Evolutionary conservation across 2,888 invertebrate species (phyloP).

Genomic region (Dicroscelio sp.): DNA sequence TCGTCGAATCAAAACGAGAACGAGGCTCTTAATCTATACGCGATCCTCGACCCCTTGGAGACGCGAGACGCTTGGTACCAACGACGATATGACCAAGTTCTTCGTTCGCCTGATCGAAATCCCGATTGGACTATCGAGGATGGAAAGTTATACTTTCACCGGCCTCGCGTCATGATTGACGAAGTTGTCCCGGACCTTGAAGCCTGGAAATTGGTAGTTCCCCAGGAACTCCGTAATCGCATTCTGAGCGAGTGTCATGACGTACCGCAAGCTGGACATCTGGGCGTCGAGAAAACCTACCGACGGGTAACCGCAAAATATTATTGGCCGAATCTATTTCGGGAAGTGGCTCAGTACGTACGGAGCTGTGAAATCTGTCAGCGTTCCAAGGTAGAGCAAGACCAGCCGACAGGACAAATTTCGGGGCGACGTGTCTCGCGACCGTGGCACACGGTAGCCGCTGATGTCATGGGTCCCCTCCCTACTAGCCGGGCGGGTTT

Average conservation of each 20-base stretch:
- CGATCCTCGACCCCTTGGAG: too few species aligned
- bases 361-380: conserved; percentile 20
- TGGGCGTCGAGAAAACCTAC: conserved; percentile 15
- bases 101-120: neutral
- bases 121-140: conserved; percentile 58
- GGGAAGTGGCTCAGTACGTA: neutral
- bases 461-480: conserved; percentile 78
- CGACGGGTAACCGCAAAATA: neutral
- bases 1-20: too few species aligned
- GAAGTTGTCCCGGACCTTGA: neutral
- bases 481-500: conserved; percentile 59
- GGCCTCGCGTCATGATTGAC: conserved; percentile 35
- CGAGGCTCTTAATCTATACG: neutral
- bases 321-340: conserved; percentile 40
- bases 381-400: neutral
- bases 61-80: conserved; percentile 5
- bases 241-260: neutral
- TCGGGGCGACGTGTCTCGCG: conserved; percentile 28
- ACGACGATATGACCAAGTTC: neutral
- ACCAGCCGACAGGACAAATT: neutral
- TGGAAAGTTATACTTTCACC: conserved; percentile 49
- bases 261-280: neutral
- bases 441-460: conserved; percentile 19
- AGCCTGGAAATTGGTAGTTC: conserved; percentile 5
- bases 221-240: neutral